phyloP scores from a whole-genome alignment of 2,113 vertebrate genomes.

The Sander vitreus region DNA sequence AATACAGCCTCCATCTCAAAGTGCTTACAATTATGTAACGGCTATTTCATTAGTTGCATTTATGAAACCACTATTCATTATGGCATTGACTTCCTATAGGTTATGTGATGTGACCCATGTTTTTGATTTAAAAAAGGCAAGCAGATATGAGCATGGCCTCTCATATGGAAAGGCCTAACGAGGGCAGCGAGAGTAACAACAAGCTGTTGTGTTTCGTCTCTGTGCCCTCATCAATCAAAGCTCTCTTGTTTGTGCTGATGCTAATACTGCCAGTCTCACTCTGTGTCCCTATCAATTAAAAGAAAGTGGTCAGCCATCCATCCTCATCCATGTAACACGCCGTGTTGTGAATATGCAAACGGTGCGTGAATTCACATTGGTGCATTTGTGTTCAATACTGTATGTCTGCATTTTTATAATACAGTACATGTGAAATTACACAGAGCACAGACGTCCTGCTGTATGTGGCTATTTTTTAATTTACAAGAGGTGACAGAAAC shows the following conservation, averaged over 20 bases:
- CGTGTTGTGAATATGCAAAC: slow-evolving; percentile 14
- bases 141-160: background rate
- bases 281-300: slow-evolving; percentile 76
- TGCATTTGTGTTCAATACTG: background rate
- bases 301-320: slow-evolving; percentile 70
- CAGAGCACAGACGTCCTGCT: background rate
- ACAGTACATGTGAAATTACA: background rate
- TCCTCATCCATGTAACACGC: slow-evolving; percentile 64
- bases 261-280: slow-evolving; percentile 59
- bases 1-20: background rate
- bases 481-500: slow-evolving; percentile 3
- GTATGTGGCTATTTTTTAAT: background rate
- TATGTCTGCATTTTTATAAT: background rate
- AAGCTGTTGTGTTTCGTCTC: slow-evolving; percentile 41
- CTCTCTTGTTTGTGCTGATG: slow-evolving; percentile 67
- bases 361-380: background rate
- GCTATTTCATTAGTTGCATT: background rate
- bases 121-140: slow-evolving; percentile 13
- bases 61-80: background rate
- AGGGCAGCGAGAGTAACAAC: slow-evolving; percentile 30
- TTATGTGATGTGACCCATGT: slow-evolving; percentile 1
- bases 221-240: slow-evolving; percentile 74
- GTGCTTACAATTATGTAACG: background rate
- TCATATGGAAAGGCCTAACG: slow-evolving; percentile 29
- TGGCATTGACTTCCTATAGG: background rate